Base-by-base conservation (phyloP, 2,113 vertebrate species). In the Plectropomus leopardus region DNA sequence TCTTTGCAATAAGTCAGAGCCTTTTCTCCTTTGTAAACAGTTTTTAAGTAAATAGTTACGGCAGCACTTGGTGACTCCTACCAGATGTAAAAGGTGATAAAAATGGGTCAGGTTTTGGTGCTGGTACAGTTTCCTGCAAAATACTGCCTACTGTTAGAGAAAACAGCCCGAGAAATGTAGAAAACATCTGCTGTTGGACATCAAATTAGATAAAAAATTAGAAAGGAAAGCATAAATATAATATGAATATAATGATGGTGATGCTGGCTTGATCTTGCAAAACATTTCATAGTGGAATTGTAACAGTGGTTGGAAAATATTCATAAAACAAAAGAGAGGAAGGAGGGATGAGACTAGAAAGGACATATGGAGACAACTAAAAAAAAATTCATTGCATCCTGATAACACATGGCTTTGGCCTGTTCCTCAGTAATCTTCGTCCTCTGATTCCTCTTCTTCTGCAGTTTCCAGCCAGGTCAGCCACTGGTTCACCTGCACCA, bases 391-490 rank as follows among this genome's bases (percentile, higher is more conserved):
- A 96, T 96, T 97, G 95, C 96, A 96, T 96, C 95, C 95, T 95
- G 54, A 74, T 67, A 95, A 95, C 95, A 96, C 94, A 97, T 96
- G 90, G 97, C 96, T 97, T 97, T 96, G 95, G 95, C 96, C 96
- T 95, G 94, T 95, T 93, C 94, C 51, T 98, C 95, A 98, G 92
- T 98, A 98, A 92, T 96, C 97, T 93, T 99, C 98, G 86, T 98
- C 98, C 89, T 99, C 98, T 0, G 98, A 99, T 94, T 99, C 98
- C 88, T 99, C 98, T 80, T 99, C 97, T 90, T 99, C 98, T 91
- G 98, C 98, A 3, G 98, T 99, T 94, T 99, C 98, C 95, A 99
- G 95, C 98, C 98, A 99, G 91, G 98, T 99, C 91, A 99, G 95
- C 98, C 96, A 96, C 97, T 96, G 98, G 93, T 99, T 98, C 94